Evolutionary conservation across 2,113 vertebrate species (phyloP).

Genomic region (Toxotes jaculatrix): DNA sequence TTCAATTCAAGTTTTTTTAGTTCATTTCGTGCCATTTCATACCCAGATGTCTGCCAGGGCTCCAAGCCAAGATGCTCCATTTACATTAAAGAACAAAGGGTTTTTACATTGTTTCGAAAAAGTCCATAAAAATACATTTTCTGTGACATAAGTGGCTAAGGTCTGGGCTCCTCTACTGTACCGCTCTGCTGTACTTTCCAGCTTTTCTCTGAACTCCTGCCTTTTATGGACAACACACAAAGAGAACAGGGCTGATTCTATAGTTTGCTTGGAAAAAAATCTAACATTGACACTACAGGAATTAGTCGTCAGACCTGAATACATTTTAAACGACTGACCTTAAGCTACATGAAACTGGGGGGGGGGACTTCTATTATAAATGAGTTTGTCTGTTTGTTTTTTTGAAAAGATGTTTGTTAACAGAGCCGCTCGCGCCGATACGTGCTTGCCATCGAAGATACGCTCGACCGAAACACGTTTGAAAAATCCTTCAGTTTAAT

Average conservation of each 20-base stretch:
- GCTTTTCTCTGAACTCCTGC: slow-evolving; percentile 47
- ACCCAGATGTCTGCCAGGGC: background rate
- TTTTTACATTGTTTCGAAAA: background rate
- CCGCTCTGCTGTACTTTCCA: background rate
- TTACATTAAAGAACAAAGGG: background rate
- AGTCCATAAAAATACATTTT: background rate
- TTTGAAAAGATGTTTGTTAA: background rate
- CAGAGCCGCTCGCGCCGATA: background rate
- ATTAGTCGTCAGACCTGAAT: too few species aligned
- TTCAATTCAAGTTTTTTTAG: background rate
- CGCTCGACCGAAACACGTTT: background rate
- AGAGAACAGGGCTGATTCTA: slow-evolving; percentile 2
- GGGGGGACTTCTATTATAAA: background rate
- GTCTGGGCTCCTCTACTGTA: background rate
- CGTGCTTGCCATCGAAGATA: background rate
- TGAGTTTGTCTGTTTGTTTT: too few species aligned
- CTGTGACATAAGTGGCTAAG: background rate
- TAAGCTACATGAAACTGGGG: background rate
- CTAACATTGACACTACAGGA: background rate
- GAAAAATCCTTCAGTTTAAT: background rate
- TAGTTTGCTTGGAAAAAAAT: background rate
- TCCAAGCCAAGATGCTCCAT: too few species aligned
- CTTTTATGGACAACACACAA: slow-evolving; percentile 76
- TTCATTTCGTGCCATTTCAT: background rate
- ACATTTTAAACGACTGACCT: accelerated